phyloP scores from a whole-genome alignment of 2,797 vertebrate genomes.

The Manis crassicaudata region DNA sequence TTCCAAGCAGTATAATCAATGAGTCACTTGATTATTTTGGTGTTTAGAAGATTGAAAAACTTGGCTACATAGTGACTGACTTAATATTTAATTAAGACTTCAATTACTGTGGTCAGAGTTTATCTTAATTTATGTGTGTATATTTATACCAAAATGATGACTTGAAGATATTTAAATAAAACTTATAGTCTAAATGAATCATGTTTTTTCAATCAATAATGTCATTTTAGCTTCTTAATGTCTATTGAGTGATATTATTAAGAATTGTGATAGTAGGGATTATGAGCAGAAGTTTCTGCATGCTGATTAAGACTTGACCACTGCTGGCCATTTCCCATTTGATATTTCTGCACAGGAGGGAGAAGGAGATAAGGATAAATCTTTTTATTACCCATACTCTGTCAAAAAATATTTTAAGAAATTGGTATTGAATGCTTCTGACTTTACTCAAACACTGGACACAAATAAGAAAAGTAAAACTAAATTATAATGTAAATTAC shows the following conservation, averaged over 20 bases:
- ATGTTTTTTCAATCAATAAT: slow-evolving; percentile 12
- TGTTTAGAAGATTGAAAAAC: background rate
- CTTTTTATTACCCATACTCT: background rate
- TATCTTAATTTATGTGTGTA: background rate
- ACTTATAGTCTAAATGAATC: background rate
- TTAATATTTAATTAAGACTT: slow-evolving; percentile 37
- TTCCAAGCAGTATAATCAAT: slow-evolving; percentile 23
- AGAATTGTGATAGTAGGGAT: background rate
- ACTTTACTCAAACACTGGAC: background rate
- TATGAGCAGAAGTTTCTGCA: background rate
- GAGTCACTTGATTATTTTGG: background rate
- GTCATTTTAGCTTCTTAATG: background rate
- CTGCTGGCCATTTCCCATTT: background rate
- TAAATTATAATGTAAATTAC: background rate
- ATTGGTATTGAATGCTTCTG: background rate
- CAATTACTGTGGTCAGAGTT: background rate
- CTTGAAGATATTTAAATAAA: slow-evolving; percentile 21
- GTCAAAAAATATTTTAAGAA: background rate
- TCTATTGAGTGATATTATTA: background rate
- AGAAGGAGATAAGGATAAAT: background rate
- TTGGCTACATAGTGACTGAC: background rate
- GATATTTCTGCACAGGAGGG: background rate
- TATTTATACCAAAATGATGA: background rate
- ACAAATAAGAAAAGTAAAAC: background rate
- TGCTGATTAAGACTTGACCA: background rate